Evolutionary conservation across 2,113 vertebrate genomes (phyloP).

Genomic region (Triplophysa siluroides): DNA sequence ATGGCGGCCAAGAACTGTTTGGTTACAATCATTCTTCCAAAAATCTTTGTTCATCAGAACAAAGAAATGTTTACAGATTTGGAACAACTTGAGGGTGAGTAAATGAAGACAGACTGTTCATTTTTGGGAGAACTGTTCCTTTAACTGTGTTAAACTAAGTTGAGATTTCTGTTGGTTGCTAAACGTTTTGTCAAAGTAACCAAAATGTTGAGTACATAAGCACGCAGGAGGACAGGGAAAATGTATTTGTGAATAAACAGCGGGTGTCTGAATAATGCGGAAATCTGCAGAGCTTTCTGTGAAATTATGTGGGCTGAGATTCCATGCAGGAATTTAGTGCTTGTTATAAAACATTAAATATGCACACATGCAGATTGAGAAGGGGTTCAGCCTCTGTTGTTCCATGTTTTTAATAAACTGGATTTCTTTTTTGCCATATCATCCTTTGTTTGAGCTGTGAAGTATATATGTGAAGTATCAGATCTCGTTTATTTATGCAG

Average conservation of each 20-base stretch:
- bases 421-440: neutral
- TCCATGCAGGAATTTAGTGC: neutral
- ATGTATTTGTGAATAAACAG: neutral
- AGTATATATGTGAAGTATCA: neutral
- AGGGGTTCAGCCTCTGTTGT: neutral
- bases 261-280: neutral
- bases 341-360: neutral
- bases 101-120: too few species aligned
- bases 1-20: too few species aligned
- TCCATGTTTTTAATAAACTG: neutral
- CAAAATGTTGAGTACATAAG: neutral
- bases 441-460: neutral
- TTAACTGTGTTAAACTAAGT: neutral
- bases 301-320: neutral
- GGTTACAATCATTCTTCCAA: too few species aligned
- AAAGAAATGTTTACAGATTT: too few species aligned
- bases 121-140: too few species aligned
- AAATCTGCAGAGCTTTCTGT: neutral
- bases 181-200: neutral
- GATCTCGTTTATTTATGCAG: neutral
- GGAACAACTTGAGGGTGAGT: too few species aligned
- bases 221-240: neutral
- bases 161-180: neutral
- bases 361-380: neutral
- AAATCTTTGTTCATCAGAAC: too few species aligned